phyloP scores from a whole-genome alignment of 2,113 vertebrate genomes.

The Notothenia rossii region DNA sequence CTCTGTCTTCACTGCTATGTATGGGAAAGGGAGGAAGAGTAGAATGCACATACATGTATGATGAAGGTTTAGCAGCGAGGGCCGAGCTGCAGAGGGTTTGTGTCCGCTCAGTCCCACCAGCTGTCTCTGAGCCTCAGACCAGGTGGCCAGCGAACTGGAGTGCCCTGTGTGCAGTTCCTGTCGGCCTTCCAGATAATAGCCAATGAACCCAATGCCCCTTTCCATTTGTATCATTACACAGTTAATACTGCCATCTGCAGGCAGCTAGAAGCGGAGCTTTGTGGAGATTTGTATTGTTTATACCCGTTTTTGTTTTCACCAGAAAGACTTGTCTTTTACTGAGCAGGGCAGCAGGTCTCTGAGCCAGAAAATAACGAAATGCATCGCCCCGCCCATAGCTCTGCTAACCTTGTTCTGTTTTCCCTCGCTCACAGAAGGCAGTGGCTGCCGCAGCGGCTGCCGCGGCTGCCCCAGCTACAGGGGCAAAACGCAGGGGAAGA shows the following conservation, averaged over 20 bases:
- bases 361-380: background rate
- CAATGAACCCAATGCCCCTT: constrained; percentile 85
- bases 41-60: constrained; percentile 24
- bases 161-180: constrained; percentile 84
- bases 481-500: constrained; percentile 92
- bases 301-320: background rate
- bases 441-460: constrained; percentile 84
- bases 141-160: constrained; percentile 86
- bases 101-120: constrained; percentile 79
- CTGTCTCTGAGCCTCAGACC: constrained; percentile 85
- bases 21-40: constrained; percentile 47
- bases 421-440: constrained; percentile 85
- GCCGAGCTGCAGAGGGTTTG: constrained; percentile 64
- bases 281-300: constrained; percentile 23
- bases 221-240: constrained; percentile 57
- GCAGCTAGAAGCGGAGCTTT: constrained; percentile 24
- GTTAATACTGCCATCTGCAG: constrained; percentile 78
- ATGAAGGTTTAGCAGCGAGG: constrained; percentile 63
- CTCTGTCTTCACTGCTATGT: constrained; percentile 58
- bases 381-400: background rate
- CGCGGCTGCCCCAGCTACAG: constrained; percentile 81
- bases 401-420: background rate
- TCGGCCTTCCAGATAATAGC: constrained; percentile 86
- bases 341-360: background rate
- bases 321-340: background rate